Conservation (phyloP, 2,888 invertebrate species). For the Noctuana brunneofusca region DNA sequence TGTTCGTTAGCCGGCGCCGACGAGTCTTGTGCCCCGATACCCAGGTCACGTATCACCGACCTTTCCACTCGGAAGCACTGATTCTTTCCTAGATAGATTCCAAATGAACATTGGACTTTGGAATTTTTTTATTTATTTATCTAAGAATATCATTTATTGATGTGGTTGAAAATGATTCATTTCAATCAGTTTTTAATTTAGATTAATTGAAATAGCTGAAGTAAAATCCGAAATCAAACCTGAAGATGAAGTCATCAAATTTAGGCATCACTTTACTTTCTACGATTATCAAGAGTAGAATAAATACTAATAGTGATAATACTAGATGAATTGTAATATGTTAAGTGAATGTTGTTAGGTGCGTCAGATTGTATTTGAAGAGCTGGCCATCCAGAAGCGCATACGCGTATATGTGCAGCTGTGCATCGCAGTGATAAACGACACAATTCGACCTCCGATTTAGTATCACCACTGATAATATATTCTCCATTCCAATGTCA, state of each 20-base stretch:
- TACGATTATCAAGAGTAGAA: too few relatives aligned
- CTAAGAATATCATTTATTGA: too few relatives aligned
- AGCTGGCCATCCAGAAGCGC: slow-evolving; percentile 19
- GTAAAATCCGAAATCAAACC: too few relatives aligned
- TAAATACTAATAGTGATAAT: too few relatives aligned
- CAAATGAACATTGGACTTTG: slow-evolving; percentile 42
- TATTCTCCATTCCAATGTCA: slow-evolving; percentile 57
- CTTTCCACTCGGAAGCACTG: slow-evolving; percentile 76
- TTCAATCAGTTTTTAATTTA: too few relatives aligned
- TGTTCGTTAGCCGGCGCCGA: slow-evolving; percentile 65
- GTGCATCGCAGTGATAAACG: slow-evolving; percentile 48
- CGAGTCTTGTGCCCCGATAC: slow-evolving; percentile 57
- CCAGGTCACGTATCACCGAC: slow-evolving; percentile 74
- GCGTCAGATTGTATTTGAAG: not conserved
- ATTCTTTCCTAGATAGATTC: slow-evolving; percentile 69
- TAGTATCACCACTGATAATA: slow-evolving; percentile 50
- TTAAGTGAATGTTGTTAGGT: not conserved
- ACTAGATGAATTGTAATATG: not conserved
- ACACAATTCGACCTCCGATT: slow-evolving; percentile 46
- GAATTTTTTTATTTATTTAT: slow-evolving; percentile 1
- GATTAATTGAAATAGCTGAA: too few relatives aligned
- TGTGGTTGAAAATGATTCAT: too few relatives aligned
- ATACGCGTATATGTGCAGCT: slow-evolving; percentile 45
- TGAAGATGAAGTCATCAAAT: too few relatives aligned
- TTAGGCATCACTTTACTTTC: too few relatives aligned